These are phyloP conservation scores for Anastrepha ludens DNA, from an alignment of 1,140 invertebrate species.

Conservation along the genomic window DNA sequence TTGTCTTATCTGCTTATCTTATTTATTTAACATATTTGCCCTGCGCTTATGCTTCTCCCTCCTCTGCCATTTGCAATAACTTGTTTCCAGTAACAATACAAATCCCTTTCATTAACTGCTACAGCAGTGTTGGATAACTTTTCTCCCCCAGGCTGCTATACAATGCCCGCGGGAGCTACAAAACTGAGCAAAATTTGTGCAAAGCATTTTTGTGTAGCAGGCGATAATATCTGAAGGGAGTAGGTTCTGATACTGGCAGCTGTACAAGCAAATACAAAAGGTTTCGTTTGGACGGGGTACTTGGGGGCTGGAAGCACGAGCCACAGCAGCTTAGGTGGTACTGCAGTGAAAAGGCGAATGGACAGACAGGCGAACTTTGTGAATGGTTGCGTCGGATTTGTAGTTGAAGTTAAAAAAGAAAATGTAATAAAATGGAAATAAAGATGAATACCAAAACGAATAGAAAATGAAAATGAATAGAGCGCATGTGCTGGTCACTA, in stretches of 20 bases:
- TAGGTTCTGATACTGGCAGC: background rate
- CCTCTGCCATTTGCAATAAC: background rate
- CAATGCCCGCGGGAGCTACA: background rate
- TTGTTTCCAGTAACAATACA: background rate
- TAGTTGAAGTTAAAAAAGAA: too few species aligned
- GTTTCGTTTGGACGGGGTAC: background rate
- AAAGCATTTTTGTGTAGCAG: background rate
- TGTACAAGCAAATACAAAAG: background rate
- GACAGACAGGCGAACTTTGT: too few species aligned
- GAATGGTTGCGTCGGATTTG: too few species aligned
- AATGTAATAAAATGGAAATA: too few species aligned
- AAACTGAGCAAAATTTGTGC: background rate
- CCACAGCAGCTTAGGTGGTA: background rate
- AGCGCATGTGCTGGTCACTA: too few species aligned
- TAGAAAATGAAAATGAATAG: too few species aligned
- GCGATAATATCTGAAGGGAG: background rate
- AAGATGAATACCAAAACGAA: too few species aligned
- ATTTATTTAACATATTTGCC: background rate
- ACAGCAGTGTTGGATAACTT: background rate
- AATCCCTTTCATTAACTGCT: constrained; percentile 24
- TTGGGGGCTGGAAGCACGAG: background rate
- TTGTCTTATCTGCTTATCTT: background rate
- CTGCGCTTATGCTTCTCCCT: too few species aligned
- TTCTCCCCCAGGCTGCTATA: background rate
- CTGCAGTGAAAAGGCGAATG: background rate